A percentile compares a stretch with the other conserved stretches of the same genome.
phyloP scores from a whole-genome alignment of 2,888 invertebrate species.

The Dicyrtomina minuta region DNA sequence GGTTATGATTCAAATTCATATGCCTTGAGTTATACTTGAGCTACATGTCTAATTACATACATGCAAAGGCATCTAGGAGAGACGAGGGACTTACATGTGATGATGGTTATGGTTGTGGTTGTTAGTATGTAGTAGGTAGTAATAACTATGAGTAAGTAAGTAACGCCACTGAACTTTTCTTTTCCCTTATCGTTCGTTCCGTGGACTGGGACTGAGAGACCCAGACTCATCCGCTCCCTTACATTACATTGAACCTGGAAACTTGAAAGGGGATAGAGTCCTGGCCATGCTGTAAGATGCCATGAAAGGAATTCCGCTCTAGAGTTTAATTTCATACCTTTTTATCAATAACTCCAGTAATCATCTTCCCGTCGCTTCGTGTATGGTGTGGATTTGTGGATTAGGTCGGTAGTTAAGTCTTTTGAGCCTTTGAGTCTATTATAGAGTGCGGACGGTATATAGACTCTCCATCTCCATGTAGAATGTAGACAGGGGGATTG shows the following conservation, averaged over 20 bases:
- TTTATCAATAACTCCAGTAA: conserved; percentile 30
- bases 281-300: too few species aligned
- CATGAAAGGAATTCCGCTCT: conserved; percentile 18
- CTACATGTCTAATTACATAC: too few species aligned
- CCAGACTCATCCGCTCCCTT: too few species aligned
- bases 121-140: neutral
- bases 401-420: too few species aligned
- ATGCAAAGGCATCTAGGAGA: too few species aligned
- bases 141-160: neutral
- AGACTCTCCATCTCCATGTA: too few species aligned
- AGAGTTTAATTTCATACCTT: conserved; percentile 15
- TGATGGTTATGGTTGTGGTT: neutral
- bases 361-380: conserved; percentile 2
- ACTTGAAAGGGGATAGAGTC: too few species aligned
- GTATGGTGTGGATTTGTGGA: neutral
- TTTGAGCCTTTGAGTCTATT: too few species aligned
- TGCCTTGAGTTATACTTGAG: too few species aligned
- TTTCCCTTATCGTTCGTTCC: neutral
- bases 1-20: too few species aligned
- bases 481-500: neutral
- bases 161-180: conserved; percentile 14
- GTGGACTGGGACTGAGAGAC: too few species aligned
- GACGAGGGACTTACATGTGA: neutral
- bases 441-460: too few species aligned
- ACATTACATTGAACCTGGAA: neutral